Evolutionary conservation across 2,113 vertebrate genomes (phyloP).

Genomic region (Trichomycterus rosablanca): DNA sequence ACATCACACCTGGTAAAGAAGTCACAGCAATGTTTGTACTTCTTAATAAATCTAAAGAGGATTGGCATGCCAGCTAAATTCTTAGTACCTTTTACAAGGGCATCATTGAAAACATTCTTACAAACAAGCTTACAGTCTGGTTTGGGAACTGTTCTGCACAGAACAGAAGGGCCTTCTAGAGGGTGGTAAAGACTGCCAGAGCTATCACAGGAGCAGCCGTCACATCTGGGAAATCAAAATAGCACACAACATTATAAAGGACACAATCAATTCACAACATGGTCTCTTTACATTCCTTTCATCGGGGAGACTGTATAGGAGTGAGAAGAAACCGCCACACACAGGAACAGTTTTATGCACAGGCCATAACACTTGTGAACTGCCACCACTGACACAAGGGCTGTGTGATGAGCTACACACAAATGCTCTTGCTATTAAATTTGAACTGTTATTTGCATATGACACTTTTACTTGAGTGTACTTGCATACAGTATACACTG

Average conservation of each 20-base stretch:
- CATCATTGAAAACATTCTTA: neutral
- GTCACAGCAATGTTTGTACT: constrained; percentile 1
- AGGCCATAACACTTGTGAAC: neutral
- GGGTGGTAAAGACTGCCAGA: neutral
- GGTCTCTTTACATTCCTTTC: no score
- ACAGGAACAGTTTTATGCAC: neutral
- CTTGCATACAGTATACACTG: no score
- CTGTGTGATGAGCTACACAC: no score
- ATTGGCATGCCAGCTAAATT: neutral
- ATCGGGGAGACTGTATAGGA: no score
- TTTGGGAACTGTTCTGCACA: neutral
- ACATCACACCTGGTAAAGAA: neutral
- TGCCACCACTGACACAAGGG: neutral
- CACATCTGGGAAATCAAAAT: neutral
- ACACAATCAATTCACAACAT: neutral
- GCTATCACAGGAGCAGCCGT: neutral
- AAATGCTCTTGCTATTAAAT: no score
- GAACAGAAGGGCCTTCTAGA: neutral
- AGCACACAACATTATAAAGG: neutral
- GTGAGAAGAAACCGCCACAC: neutral
- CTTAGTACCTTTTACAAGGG: neutral
- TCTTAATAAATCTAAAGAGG: neutral
- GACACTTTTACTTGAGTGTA: no score
- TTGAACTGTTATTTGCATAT: no score
- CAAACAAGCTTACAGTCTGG: neutral